Conservation (phyloP, 2,888 invertebrate species). For the Mayetiola destructor region DNA sequence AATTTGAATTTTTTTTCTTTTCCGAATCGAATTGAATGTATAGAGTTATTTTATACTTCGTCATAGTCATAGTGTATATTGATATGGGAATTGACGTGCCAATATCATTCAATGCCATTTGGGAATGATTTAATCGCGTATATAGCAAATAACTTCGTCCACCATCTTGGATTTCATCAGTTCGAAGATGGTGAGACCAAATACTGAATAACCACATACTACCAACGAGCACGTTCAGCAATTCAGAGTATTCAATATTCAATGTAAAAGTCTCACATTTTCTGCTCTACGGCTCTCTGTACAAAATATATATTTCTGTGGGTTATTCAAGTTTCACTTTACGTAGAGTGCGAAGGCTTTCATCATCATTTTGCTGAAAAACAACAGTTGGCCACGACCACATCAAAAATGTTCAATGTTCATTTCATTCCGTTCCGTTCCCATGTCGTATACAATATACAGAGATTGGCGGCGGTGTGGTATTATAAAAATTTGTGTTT, state of each 20-base stretch:
- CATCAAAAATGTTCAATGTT: conserved; percentile 2
- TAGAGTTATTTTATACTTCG: too few species aligned
- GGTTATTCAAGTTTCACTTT: not conserved
- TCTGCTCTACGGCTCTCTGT: not conserved
- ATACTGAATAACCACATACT: conserved; percentile 13
- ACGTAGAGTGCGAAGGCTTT: conserved; percentile 1
- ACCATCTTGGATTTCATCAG: conserved; percentile 17
- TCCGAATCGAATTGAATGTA: too few species aligned
- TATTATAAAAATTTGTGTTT: too few species aligned
- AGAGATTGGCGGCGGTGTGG: too few species aligned
- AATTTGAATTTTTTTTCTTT: too few species aligned
- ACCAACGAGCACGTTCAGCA: not conserved
- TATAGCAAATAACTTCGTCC: conserved; percentile 6
- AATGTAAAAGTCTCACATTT: conserved; percentile 3
- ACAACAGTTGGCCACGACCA: conserved; percentile 13
- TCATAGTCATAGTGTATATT: too few species aligned
- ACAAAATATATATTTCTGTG: conserved; percentile 2
- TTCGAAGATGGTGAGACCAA: conserved; percentile 15
- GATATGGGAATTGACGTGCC: too few species aligned
- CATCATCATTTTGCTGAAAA: conserved; percentile 10
- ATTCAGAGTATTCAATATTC: too few species aligned
- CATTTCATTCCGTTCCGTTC: not conserved
- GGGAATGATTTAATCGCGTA: not conserved
- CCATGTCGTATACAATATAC: too few species aligned
- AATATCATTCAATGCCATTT: not conserved